Percentiles rank a stretch among this genome's conserved stretches.
Evolutionary conservation across 2,888 invertebrate genomes (phyloP).

Genomic region (Diachrysia chrysitis): DNA sequence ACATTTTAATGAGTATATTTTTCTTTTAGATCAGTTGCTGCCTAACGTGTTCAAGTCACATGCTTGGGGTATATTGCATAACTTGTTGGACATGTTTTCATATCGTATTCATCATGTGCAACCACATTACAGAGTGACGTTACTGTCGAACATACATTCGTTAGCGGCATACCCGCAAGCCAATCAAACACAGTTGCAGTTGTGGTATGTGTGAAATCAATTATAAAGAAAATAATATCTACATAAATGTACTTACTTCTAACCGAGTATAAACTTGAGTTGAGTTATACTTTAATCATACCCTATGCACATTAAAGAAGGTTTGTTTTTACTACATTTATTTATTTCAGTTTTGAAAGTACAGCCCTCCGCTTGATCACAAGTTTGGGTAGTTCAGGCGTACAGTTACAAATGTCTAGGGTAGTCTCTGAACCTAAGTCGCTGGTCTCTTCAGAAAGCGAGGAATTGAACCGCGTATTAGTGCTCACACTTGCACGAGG

Average conservation of each 20-base stretch:
- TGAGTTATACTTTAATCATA: too few relatives aligned
- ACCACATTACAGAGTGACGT: slow-evolving; percentile 97
- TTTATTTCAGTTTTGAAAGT: slow-evolving; percentile 92
- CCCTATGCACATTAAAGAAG: too few relatives aligned
- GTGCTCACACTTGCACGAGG: slow-evolving; percentile 97
- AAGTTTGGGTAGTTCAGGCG: slow-evolving; percentile 97
- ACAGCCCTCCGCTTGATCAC: slow-evolving; percentile 96
- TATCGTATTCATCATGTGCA: slow-evolving; percentile 99
- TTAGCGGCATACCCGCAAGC: slow-evolving; percentile 97
- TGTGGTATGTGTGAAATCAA: slow-evolving; percentile 90
- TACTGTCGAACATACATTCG: slow-evolving; percentile 97
- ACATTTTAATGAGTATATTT: slow-evolving; percentile 10
- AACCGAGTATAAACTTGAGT: background rate
- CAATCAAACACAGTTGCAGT: slow-evolving; percentile 97
- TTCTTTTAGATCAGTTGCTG: slow-evolving; percentile 92
- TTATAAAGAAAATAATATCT: slow-evolving; percentile 2
- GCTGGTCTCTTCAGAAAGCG: slow-evolving; percentile 97
- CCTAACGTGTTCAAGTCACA: slow-evolving; percentile 97
- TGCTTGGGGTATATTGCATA: slow-evolving; percentile 98
- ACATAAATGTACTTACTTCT: background rate
- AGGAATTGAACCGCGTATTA: slow-evolving; percentile 97
- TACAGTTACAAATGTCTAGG: slow-evolving; percentile 97
- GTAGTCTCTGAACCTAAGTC: slow-evolving; percentile 97
- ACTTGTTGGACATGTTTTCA: slow-evolving; percentile 98
- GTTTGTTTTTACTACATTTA: too few relatives aligned